phyloP scores from a whole-genome alignment of 2,888 invertebrate species.

The Acanthacorydalis orientalis region DNA sequence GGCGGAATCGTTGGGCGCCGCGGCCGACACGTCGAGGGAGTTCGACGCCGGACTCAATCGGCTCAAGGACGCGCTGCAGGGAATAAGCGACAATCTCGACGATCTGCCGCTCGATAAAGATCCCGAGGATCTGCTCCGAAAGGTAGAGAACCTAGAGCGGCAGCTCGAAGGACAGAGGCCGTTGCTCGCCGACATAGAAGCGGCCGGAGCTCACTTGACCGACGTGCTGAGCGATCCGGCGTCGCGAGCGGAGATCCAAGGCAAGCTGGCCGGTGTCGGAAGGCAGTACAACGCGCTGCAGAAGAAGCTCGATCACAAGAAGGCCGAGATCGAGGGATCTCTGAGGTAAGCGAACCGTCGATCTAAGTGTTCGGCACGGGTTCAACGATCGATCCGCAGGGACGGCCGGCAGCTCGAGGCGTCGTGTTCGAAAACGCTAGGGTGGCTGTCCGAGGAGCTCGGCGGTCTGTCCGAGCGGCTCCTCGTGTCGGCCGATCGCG shows the following conservation, averaged over 20 bases:
- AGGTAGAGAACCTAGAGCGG: constrained; percentile 73
- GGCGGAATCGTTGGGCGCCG: constrained; percentile 76
- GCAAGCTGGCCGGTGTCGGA: constrained; percentile 71
- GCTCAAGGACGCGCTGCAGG: constrained; percentile 71
- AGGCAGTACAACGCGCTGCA: constrained; percentile 77
- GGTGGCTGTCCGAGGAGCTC: constrained; percentile 75
- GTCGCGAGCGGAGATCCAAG: constrained; percentile 78
- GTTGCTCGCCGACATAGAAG: constrained; percentile 70
- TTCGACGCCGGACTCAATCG: constrained; percentile 78
- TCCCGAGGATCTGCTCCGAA: constrained; percentile 72
- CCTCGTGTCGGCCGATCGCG: constrained; percentile 71
- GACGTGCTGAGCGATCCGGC: constrained; percentile 80
- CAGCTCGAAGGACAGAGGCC: constrained; percentile 81
- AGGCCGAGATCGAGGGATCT: constrained; percentile 80
- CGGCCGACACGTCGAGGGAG: constrained; percentile 82
- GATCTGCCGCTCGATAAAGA: constrained; percentile 64
- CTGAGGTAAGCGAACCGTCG: too few relatives aligned
- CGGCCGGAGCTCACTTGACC: constrained; percentile 76
- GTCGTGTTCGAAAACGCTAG: constrained; percentile 72
- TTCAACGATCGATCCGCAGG: too few relatives aligned
- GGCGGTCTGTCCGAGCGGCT: constrained; percentile 58
- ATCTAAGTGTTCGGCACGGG: too few relatives aligned
- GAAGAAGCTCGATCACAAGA: constrained; percentile 74
- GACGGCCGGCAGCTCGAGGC: constrained; percentile 85
- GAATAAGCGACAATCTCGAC: constrained; percentile 75